Evolutionary conservation across 2,888 invertebrate species (phyloP).

Genomic region (Drosophila demipolita): DNA sequence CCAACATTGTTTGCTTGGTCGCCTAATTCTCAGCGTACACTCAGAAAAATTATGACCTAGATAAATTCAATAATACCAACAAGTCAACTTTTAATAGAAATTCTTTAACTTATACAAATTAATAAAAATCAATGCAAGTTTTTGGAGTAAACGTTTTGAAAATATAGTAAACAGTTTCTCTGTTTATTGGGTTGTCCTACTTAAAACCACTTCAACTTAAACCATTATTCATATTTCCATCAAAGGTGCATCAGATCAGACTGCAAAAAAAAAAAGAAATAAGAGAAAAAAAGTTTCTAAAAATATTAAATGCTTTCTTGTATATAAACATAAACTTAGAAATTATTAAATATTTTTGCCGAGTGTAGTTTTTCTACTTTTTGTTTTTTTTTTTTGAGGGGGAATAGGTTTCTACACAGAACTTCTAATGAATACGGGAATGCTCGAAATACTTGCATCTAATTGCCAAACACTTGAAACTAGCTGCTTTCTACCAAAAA

Average conservation of each 20-base stretch:
- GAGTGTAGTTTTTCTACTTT: not conserved
- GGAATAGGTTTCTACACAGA: constrained; percentile 14
- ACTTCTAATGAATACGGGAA: constrained; percentile 45
- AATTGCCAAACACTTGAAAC: constrained; percentile 59
- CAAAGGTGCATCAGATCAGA: not conserved
- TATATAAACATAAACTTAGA: not conserved
- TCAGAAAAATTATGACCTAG: not conserved
- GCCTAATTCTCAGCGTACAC: constrained; percentile 7
- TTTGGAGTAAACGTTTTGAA: too few relatives aligned
- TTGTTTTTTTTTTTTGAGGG: not conserved
- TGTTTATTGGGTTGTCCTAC: not conserved
- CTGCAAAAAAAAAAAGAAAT: not conserved
- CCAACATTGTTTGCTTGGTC: not conserved
- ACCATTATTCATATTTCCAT: not conserved
- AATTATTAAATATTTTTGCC: not conserved
- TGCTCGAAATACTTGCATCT: constrained; percentile 48
- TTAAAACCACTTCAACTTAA: not conserved
- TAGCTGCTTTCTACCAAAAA: constrained; percentile 16
- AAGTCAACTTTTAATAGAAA: not conserved
- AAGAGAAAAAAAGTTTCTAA: not conserved
- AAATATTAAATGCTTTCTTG: not conserved
- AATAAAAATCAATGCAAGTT: not conserved
- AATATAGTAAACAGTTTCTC: too few relatives aligned
- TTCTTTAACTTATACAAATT: not conserved
- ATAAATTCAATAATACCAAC: not conserved